Base-by-base conservation (phyloP, 2,888 invertebrate species). In the Helleia helle region DNA sequence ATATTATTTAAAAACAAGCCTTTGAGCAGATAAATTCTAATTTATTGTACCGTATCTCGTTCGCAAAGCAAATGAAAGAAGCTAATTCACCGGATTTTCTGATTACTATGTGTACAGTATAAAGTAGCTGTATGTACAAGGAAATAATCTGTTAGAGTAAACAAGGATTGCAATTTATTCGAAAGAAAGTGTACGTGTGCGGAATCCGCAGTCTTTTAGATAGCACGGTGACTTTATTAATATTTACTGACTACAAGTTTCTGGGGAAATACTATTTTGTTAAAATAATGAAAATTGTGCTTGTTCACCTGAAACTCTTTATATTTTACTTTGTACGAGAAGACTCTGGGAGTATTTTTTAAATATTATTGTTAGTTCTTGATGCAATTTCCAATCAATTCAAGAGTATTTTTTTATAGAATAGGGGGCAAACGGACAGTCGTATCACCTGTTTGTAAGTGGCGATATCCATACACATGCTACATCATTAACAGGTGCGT, bases 111-210 rank as follows among this genome's bases (percentile, higher is more conserved):
- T 61, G 56, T 50, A 51, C 44, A 48, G 55, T 52, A 67, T 65
- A 65, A 69, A 58, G 64, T 54, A 65, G 71, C 69, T 61, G 61
- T 72, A 68, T 72, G 69, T 58, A 55, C 67, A 65, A 68, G 73
- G 63, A 74, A 74, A 75, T 77, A 76, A 77, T 79, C 75, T 75
- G 62, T 67, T 58, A 62, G 55, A 68, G 66, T 66, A 76, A 77
- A 77, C 67, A 73, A 65, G 59, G 58, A 54, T 61, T 71, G 71
- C 74, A 71, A 64, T 72, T 73, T 73, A 71, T 73, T 67, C 62
- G 62, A 58, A 65, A 57, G 57, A 54, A 58, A 48, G 55, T 59
- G 59, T 59, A 69, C 71, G 65, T 67, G 66, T 56, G 36, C 52
- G 42, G 68, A 62, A 56, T 55, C 51, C 48, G 51, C 48, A 44